Evolutionary conservation across 2,888 invertebrate species (phyloP).

Genomic region (Rhagium mordax): DNA sequence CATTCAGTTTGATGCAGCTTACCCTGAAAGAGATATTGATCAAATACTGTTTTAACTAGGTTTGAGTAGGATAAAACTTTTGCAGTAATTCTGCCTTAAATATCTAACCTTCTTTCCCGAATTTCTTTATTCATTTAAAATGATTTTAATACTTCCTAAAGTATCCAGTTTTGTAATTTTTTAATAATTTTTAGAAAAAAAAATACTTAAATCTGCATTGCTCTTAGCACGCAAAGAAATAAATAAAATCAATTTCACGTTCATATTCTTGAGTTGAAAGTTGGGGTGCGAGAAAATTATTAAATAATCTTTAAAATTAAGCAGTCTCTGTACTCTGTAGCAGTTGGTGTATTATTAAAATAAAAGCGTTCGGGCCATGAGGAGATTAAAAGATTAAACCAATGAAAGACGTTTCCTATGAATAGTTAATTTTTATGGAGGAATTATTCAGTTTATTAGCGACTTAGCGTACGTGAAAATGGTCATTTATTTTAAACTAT

Average conservation of each 20-base stretch:
- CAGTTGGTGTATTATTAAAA: conserved; percentile 32
- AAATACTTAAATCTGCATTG: too few relatives aligned
- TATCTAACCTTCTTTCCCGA: too few relatives aligned
- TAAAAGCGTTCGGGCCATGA: not conserved
- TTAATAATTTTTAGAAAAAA: too few relatives aligned
- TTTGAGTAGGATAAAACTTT: too few relatives aligned
- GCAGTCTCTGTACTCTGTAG: conserved; percentile 16
- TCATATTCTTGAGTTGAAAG: not conserved
- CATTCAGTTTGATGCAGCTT: too few relatives aligned
- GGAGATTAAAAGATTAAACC: conserved; percentile 51
- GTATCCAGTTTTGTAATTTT: too few relatives aligned
- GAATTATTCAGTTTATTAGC: conserved; percentile 59
- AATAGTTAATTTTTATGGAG: conserved; percentile 60
- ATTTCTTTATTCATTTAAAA: too few relatives aligned
- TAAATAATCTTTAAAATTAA: conserved; percentile 5
- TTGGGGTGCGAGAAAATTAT: conserved; percentile 20
- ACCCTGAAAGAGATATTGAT: too few relatives aligned
- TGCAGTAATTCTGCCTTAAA: too few relatives aligned
- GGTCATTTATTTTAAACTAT: conserved; percentile 52
- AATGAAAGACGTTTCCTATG: conserved; percentile 55
- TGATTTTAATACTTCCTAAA: too few relatives aligned
- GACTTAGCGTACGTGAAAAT: conserved; percentile 51
- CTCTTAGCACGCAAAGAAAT: too few relatives aligned
- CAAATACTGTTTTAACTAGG: too few relatives aligned
- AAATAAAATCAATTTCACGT: not conserved